Base-by-base conservation (phyloP, 2,888 invertebrate species). In the Callosobruchus maculatus region DNA sequence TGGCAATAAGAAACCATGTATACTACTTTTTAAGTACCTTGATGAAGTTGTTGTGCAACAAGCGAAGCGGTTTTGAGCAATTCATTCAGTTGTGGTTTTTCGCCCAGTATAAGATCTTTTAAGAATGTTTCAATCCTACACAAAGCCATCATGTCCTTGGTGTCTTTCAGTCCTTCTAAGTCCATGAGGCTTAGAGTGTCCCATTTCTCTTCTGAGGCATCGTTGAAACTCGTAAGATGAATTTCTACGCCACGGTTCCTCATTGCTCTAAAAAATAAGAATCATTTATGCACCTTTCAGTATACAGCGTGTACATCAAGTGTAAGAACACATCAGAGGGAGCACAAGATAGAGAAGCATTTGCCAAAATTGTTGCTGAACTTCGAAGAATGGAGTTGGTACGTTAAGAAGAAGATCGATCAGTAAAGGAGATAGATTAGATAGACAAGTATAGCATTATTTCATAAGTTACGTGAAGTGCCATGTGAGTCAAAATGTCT, bases 211-310 rank as follows among this genome's bases (percentile, higher is more conserved):
- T 66, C 66, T 68, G 82, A 80, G 22, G 21, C 26, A 71, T 86
- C 85, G 5, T 80, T 82, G 20, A 85, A 83, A 70, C 86, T 85
- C 21, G 88, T 83, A 74, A 94, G 84, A 83, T 87, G 94, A 81
- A 99, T 93, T 89, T 99, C 99, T 0, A 99, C 92, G 2, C 99
- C 98, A 82, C 99, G 91, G 87, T 99, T 99, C 76, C 99, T 91
- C 99, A 99, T 99, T 0, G 99, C 99, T 80, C 96, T 92, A 83
- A 22, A 67, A 21, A 30, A n/a, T n/a, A n/a, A n/a, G n/a, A n/a
- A n/a, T n/a, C n/a, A n/a, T n/a, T n/a, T n/a, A n/a, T n/a, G n/a
- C n/a, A n/a, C n/a, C n/a, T n/a, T n/a, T n/a, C n/a, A n/a, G n/a
- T n/a, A n/a, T n/a, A n/a, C n/a, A n/a, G n/a, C n/a, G n/a, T n/a